These are phyloP conservation scores for Aethina tumida DNA, from an alignment of 1,140 invertebrate species.

Conservation along the genomic window DNA sequence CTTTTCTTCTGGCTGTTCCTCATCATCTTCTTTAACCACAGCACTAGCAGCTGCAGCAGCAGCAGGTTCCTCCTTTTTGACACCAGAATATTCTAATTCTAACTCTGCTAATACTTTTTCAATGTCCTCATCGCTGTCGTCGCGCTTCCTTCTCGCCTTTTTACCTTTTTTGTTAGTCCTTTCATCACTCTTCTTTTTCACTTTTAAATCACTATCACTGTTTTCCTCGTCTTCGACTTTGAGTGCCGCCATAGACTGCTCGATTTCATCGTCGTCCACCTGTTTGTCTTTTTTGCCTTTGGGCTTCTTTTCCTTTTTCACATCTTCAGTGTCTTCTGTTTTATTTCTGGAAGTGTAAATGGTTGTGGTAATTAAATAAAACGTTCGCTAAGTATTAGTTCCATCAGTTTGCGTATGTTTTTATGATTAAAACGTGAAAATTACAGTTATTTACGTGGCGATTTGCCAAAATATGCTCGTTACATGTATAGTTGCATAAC, in stretches of 20 bases:
- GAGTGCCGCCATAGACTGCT: conserved; percentile 33
- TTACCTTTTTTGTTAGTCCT: conserved; percentile 56
- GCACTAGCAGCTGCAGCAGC: conserved; percentile 16
- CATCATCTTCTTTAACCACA: conserved; percentile 9
- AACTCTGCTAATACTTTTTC: conserved; percentile 75
- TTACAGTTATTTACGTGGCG: conserved; percentile 1
- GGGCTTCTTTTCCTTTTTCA: conserved; percentile 29
- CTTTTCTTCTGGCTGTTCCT: conserved; percentile 17
- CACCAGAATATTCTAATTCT: conserved; percentile 59
- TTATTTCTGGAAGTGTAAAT: conserved; percentile 30
- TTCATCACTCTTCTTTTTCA: conserved; percentile 43
- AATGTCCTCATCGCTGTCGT: conserved; percentile 75
- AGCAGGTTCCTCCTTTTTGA: conserved; percentile 16
- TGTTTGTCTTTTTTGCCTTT: conserved; percentile 36
- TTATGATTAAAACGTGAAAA: conserved; percentile 7
- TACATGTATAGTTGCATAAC: conserved; percentile 16
- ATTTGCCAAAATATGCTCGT: not conserved
- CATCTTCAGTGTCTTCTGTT: conserved; percentile 28
- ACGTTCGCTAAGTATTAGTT: not conserved
- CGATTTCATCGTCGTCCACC: conserved; percentile 31
- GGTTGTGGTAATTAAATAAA: too few relatives aligned
- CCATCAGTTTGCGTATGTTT: too few relatives aligned
- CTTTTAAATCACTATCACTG: conserved; percentile 36
- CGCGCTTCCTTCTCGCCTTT: conserved; percentile 60
- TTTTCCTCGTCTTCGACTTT: conserved; percentile 39